A percentile compares a stretch with the other conserved stretches of the same genome.
phyloP scores from a whole-genome alignment of 2,113 vertebrate genomes.

The Ammodytes dubius region DNA sequence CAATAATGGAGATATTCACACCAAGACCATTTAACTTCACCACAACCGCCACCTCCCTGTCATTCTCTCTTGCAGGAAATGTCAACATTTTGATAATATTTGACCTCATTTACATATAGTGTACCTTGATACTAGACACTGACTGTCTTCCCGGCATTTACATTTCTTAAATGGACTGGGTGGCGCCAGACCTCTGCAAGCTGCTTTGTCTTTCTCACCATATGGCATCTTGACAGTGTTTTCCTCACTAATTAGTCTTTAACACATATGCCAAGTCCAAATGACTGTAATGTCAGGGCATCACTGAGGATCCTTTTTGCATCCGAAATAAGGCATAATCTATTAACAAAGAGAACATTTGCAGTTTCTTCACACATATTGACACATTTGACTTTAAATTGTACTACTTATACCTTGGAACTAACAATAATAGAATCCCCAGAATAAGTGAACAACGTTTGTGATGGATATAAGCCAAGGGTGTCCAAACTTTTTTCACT shows the following conservation, averaged over 20 bases:
- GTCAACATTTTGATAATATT: slow-evolving; percentile 76
- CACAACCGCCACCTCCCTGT: background rate
- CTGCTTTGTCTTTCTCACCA: slow-evolving; percentile 84
- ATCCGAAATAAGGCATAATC: slow-evolving; percentile 63
- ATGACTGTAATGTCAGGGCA: slow-evolving; percentile 82
- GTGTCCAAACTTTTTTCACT: too few species aligned
- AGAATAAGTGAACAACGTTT: slow-evolving; percentile 10
- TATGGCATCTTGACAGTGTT: slow-evolving; percentile 87
- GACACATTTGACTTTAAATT: slow-evolving; percentile 2
- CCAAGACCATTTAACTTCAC: background rate
- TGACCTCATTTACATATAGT: slow-evolving; percentile 83
- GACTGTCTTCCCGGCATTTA: slow-evolving; percentile 77
- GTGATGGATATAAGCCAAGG: slow-evolving; percentile 39
- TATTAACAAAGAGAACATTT: slow-evolving; percentile 51
- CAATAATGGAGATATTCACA: slow-evolving; percentile 44
- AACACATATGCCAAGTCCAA: slow-evolving; percentile 86
- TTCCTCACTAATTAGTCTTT: slow-evolving; percentile 88
- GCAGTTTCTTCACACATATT: slow-evolving; percentile 18
- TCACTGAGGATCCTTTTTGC: slow-evolving; percentile 66
- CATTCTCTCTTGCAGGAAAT: slow-evolving; percentile 47
- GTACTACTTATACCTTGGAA: background rate
- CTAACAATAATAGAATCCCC: slow-evolving; percentile 41
- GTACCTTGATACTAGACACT: slow-evolving; percentile 78
- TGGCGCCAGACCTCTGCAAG: slow-evolving; percentile 82
- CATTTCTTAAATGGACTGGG: slow-evolving; percentile 79